phyloP scores from a whole-genome alignment of 2,113 vertebrate genomes.

The Dipodomys ordii region DNA sequence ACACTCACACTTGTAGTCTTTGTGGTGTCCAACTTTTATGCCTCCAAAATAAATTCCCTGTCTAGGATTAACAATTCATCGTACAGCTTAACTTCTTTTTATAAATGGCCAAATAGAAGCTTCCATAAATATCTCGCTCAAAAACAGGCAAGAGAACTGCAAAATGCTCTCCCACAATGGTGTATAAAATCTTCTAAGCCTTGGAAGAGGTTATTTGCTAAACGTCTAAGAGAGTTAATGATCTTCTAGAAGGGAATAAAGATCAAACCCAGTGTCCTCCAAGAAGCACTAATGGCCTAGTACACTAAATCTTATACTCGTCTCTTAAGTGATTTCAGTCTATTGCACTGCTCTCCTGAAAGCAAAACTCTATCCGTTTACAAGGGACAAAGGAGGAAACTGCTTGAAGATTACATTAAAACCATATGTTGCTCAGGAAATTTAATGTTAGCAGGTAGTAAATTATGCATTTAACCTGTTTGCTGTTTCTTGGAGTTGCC shows the following conservation, averaged over 20 bases:
- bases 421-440: constrained; percentile 81
- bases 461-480: constrained; percentile 78
- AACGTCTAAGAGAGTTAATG: constrained; percentile 83
- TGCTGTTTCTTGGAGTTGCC: constrained; percentile 77
- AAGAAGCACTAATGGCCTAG: constrained; percentile 74
- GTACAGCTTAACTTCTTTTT: constrained; percentile 73
- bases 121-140: constrained; percentile 68
- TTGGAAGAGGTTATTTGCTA: constrained; percentile 77
- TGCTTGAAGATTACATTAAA: constrained; percentile 78
- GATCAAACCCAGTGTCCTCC: constrained; percentile 78
- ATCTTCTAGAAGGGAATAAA: constrained; percentile 82
- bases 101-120: constrained; percentile 70
- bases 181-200: constrained; percentile 59
- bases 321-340: constrained; percentile 75
- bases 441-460: constrained; percentile 73
- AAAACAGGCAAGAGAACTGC: constrained; percentile 61
- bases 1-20: background rate
- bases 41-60: constrained; percentile 69
- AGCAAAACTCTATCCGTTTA: constrained; percentile 71
- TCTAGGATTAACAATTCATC: constrained; percentile 73
- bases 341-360: constrained; percentile 64
- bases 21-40: constrained; percentile 60
- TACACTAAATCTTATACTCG: constrained; percentile 74
- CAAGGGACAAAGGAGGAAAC: constrained; percentile 74
- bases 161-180: constrained; percentile 61